phyloP scores from a whole-genome alignment of 1,140 invertebrate genomes.

The Bombus sibiricus region DNA sequence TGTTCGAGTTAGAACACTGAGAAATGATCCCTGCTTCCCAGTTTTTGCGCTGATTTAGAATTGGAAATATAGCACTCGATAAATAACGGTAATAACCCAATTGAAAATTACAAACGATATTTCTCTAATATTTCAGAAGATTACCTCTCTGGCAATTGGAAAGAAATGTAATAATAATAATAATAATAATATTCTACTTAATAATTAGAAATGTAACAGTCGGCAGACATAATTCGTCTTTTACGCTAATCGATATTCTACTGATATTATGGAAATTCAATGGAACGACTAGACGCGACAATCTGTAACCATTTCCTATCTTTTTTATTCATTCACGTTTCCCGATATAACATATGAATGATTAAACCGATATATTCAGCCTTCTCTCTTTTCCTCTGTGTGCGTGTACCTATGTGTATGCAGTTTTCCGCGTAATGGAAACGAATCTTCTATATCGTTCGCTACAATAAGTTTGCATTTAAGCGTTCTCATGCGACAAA shows the following conservation, averaged over 20 bases:
- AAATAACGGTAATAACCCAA: not conserved
- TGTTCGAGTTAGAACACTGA: constrained; percentile 5
- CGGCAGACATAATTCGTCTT: not conserved
- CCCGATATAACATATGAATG: not conserved
- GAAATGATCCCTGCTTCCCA: not conserved
- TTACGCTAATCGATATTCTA: not conserved
- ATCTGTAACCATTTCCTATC: not conserved
- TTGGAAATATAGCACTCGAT: not conserved
- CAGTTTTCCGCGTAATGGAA: not conserved
- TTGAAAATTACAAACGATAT: not conserved
- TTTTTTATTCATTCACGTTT: not conserved
- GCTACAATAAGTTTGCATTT: not conserved
- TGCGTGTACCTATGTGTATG: too few relatives aligned
- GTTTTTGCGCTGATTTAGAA: not conserved
- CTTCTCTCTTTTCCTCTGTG: too few relatives aligned
- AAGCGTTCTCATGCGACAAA: not conserved
- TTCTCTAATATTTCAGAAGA: not conserved
- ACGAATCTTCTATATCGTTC: not conserved
- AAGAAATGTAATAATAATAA: too few relatives aligned
- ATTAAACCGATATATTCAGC: not conserved
- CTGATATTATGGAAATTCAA: not conserved
- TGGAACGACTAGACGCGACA: not conserved
- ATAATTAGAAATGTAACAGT: not conserved
- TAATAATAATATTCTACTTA: too few relatives aligned
- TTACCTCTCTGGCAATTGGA: too few relatives aligned